These are phyloP conservation scores for Meteorus sp. DNA, from an alignment of 1,140 invertebrate genomes.

Conservation along the genomic window DNA sequence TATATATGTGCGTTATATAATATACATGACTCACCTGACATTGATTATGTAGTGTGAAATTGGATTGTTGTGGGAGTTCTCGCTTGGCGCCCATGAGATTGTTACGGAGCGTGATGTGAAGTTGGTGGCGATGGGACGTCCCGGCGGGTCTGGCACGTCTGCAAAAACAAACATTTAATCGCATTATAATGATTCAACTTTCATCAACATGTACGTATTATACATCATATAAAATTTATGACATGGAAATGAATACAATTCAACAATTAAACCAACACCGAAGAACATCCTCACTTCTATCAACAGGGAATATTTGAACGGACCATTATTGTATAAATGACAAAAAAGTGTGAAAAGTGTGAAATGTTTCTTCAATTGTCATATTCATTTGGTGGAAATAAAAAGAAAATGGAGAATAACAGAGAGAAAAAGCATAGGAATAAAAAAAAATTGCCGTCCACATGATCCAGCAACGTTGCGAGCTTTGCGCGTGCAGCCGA, in stretches of 20 bases:
- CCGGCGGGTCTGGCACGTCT: conserved; percentile 74
- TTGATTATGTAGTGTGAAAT: conserved; percentile 61
- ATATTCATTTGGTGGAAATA: no score
- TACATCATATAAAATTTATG: no score
- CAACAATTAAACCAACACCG: no score
- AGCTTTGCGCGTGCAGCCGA: not conserved
- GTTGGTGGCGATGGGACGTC: conserved; percentile 70
- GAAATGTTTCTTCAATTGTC: no score
- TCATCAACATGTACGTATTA: conserved; percentile 6
- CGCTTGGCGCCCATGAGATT: conserved; percentile 74
- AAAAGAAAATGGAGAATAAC: no score
- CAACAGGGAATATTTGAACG: no score
- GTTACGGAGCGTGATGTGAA: conserved; percentile 76
- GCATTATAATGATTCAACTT: conserved; percentile 22
- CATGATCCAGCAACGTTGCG: not conserved
- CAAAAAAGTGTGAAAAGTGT: no score
- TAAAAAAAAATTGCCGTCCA: not conserved
- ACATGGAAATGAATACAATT: no score
- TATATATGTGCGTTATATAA: no score
- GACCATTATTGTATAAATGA: no score
- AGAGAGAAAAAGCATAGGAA: no score
- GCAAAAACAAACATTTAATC: conserved; percentile 41
- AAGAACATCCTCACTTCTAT: not conserved
- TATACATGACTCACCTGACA: conserved; percentile 27
- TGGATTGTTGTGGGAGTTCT: conserved; percentile 70